These are phyloP conservation scores for Ischnura elegans DNA, from an alignment of 2,888 invertebrate genomes.

Conservation along the genomic window DNA sequence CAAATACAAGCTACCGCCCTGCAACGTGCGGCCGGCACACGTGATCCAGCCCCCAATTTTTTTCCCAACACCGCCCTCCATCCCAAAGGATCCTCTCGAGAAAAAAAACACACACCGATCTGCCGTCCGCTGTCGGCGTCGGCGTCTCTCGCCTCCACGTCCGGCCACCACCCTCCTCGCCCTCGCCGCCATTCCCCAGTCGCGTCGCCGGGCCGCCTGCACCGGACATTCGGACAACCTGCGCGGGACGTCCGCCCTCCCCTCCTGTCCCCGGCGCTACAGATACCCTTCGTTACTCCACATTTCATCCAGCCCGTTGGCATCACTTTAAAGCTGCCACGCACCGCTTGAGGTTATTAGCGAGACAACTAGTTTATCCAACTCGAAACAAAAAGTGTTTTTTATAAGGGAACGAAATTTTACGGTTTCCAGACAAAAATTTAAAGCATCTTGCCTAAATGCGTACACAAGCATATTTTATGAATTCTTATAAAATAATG, in stretches of 20 bases:
- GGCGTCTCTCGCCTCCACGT: background rate
- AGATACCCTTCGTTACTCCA: background rate
- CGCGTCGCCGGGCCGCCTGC: background rate
- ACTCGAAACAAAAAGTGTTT: too few relatives aligned
- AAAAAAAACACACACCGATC: background rate
- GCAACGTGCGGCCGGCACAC: background rate
- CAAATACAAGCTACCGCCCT: background rate
- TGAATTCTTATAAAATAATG: too few relatives aligned
- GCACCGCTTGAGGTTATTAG: background rate
- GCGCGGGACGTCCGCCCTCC: background rate
- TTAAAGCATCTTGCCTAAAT: too few relatives aligned
- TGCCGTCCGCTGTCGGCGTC: background rate
- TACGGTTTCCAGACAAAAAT: too few relatives aligned
- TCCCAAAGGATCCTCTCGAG: too few relatives aligned
- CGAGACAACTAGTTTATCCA: too few relatives aligned
- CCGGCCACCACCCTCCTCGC: background rate
- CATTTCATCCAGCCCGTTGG: background rate
- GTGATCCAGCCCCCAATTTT: background rate
- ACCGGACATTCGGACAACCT: slow-evolving; percentile 10
- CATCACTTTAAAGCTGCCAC: slow-evolving; percentile 4
- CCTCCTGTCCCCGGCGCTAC: background rate
- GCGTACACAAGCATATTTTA: too few relatives aligned
- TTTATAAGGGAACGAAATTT: too few relatives aligned
- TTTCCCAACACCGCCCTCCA: background rate
- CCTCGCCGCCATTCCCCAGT: background rate